phyloP scores from a whole-genome alignment of 1,140 invertebrate species.

The Megalopta genalis region DNA sequence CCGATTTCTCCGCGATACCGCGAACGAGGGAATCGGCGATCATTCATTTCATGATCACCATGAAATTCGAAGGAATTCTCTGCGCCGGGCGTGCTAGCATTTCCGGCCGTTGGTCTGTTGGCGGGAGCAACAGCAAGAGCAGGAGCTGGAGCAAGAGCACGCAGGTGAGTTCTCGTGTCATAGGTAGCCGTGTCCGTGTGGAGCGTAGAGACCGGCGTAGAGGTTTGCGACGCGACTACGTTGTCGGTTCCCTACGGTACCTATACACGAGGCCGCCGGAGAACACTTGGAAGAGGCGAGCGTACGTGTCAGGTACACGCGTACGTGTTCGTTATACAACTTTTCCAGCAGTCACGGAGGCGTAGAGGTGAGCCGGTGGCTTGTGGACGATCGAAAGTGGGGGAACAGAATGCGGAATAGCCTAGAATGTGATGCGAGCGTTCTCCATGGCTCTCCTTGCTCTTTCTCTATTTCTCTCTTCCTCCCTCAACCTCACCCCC shows the following conservation, averaged over 20 bases:
- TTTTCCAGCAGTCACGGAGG: constrained; percentile 73
- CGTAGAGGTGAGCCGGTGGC: constrained; percentile 74
- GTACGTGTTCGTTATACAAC: constrained; percentile 71
- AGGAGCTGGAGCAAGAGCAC: constrained; percentile 10
- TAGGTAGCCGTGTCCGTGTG: constrained; percentile 43
- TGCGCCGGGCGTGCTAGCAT: neutral
- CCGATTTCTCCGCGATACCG: too few relatives aligned
- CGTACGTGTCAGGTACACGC: constrained; percentile 58
- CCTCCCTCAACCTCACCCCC: neutral
- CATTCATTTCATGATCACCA: too few relatives aligned
- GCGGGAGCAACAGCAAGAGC: neutral
- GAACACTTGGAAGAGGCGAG: constrained; percentile 32
- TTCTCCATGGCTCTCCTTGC: constrained; percentile 64
- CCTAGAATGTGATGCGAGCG: constrained; percentile 80
- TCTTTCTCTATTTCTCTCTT: constrained; percentile 29
- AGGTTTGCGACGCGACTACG: neutral
- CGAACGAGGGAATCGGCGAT: too few relatives aligned
- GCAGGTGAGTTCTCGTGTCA: constrained; percentile 46
- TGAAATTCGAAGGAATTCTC: too few relatives aligned
- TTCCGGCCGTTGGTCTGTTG: constrained; percentile 24
- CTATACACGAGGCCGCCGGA: neutral
- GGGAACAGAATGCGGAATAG: constrained; percentile 81
- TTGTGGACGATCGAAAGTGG: constrained; percentile 68
- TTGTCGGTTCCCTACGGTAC: constrained; percentile 5
- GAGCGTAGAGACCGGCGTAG: neutral